These are phyloP conservation scores for Calameuta filiformis DNA, from an alignment of 2,888 invertebrate genomes.

Conservation along the genomic window DNA sequence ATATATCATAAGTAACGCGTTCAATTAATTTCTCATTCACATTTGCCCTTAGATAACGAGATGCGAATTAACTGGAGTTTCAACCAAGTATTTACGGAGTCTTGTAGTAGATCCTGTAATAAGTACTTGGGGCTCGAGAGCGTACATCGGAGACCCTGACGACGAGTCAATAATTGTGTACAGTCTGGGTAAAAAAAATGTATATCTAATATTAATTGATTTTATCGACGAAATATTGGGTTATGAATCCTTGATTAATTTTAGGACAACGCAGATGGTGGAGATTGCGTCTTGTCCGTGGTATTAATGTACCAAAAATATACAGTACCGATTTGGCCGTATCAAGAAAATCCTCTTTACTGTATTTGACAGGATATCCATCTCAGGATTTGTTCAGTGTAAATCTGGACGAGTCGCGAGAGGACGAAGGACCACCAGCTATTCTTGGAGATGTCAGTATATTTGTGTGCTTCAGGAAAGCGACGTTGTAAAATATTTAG, in stretches of 20 bases:
- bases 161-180: conserved; percentile 47
- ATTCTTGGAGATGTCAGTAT: conserved; percentile 12
- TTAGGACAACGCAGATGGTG: conserved; percentile 55
- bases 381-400: conserved; percentile 54
- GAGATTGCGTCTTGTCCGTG: conserved; percentile 45
- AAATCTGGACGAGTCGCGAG: conserved; percentile 42
- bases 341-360: conserved; percentile 48
- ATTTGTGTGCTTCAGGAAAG: neutral
- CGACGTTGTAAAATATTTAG: conserved; percentile 7
- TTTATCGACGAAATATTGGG: neutral
- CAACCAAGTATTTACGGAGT: conserved; percentile 46
- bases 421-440: conserved; percentile 27
- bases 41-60: conserved; percentile 30
- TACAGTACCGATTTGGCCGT: conserved; percentile 56
- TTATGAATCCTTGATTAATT: neutral
- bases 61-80: conserved; percentile 40
- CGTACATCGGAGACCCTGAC: conserved; percentile 61
- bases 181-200: conserved; percentile 28
- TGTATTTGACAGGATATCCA: conserved; percentile 58
- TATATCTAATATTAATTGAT: neutral
- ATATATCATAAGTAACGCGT: neutral
- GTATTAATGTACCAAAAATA: conserved; percentile 34
- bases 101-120: conserved; percentile 55
- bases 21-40: neutral
- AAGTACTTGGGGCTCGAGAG: conserved; percentile 49